A percentile compares a stretch with the other conserved stretches of the same genome.
phyloP scores from a whole-genome alignment of 2,888 invertebrate species.

The Orchesella flavescens region DNA sequence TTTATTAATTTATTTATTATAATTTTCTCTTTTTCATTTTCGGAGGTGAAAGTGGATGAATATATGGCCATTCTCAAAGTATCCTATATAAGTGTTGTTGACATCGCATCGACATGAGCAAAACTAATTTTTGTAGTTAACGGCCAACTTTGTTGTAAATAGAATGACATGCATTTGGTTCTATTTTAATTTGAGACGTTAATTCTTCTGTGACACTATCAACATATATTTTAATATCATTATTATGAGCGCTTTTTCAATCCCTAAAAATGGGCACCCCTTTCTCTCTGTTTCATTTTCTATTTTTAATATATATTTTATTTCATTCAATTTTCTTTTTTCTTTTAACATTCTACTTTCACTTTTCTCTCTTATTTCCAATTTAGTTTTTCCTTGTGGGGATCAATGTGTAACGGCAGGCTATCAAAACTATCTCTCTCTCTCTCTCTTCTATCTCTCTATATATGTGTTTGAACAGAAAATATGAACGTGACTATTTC shows the following conservation, averaged over 20 bases:
- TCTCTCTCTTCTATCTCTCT: not conserved
- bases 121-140: too few species aligned
- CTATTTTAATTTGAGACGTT: too few species aligned
- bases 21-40: not conserved
- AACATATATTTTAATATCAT: too few species aligned
- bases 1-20: too few species aligned
- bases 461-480: not conserved
- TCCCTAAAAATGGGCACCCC: too few species aligned
- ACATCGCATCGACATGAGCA: too few species aligned
- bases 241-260: too few species aligned
- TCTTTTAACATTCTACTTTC: not conserved
- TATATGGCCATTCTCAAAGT: not conserved
- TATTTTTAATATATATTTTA: not conserved
- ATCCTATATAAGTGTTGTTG: too few species aligned
- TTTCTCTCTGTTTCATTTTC: not conserved
- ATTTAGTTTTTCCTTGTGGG: conserved; percentile 34
- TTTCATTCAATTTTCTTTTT: not conserved
- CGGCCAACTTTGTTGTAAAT: too few species aligned
- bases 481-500: not conserved
- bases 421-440: not conserved
- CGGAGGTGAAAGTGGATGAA: not conserved
- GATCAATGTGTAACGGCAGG: conserved; percentile 34
- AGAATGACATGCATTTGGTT: too few species aligned
- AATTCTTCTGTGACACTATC: too few species aligned
- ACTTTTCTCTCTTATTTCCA: too few species aligned